These are phyloP conservation scores for Tenthredo mesomela DNA, from an alignment of 2,888 invertebrate genomes.

Conservation along the genomic window DNA sequence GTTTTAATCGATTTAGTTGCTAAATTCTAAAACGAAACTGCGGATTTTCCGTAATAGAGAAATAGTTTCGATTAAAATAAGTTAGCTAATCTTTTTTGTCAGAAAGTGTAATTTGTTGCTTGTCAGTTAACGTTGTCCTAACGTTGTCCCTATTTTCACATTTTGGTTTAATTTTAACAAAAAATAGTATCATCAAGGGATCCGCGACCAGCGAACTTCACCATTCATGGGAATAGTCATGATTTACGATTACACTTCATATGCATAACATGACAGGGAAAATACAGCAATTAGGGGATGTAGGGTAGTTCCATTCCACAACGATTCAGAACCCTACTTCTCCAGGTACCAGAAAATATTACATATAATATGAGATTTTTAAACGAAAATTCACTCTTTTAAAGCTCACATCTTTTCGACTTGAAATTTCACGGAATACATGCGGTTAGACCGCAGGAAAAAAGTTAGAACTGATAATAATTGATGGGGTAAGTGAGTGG, in stretches of 20 bases:
- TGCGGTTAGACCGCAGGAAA: background rate
- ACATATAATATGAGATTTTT: background rate
- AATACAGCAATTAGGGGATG: constrained; percentile 1
- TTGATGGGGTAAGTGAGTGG: too few relatives aligned
- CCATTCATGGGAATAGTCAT: background rate
- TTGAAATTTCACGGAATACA: background rate
- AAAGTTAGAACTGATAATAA: background rate
- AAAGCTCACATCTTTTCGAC: background rate
- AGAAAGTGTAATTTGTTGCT: background rate
- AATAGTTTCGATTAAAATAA: too few relatives aligned
- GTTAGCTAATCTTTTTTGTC: background rate
- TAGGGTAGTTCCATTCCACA: background rate
- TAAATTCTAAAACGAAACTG: too few relatives aligned
- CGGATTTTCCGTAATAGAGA: too few relatives aligned
- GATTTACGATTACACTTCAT: background rate
- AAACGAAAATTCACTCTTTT: background rate
- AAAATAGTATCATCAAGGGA: background rate
- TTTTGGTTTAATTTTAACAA: background rate
- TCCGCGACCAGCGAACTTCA: background rate
- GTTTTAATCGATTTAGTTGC: too few relatives aligned
- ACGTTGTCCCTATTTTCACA: background rate
- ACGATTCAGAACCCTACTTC: background rate
- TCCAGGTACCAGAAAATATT: background rate
- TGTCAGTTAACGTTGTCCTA: background rate
- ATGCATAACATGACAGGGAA: background rate